Evolutionary conservation across 2,113 vertebrate genomes (phyloP).

Genomic region (Alligator sinensis): DNA sequence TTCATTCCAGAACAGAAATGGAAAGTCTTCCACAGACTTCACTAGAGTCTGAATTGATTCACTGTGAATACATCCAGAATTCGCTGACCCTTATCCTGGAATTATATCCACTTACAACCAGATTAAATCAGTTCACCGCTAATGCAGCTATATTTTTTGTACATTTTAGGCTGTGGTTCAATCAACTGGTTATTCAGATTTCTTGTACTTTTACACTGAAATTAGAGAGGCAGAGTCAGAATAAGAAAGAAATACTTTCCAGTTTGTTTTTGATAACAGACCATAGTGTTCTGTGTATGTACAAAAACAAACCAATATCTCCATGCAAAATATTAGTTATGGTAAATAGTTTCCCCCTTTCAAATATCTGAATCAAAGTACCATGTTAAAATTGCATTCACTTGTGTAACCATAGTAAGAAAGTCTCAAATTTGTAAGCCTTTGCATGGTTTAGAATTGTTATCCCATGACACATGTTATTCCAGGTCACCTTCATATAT

Average conservation of each 20-base stretch:
- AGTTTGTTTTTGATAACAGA: too few relatives aligned
- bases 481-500: background rate
- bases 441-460: background rate
- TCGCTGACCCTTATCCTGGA: background rate
- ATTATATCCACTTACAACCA: background rate
- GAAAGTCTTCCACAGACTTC: background rate
- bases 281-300: too few relatives aligned
- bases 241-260: too few relatives aligned
- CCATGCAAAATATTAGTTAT: constrained; percentile 6
- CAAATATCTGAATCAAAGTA: constrained; percentile 15
- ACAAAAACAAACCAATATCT: too few relatives aligned
- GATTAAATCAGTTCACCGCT: background rate
- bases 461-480: background rate
- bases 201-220: background rate
- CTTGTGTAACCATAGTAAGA: constrained; percentile 1
- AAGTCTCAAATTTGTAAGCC: background rate
- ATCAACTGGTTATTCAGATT: background rate
- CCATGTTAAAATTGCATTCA: constrained; percentile 46
- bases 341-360: background rate
- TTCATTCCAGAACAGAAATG: background rate
- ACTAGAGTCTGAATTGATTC: background rate
- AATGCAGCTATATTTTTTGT: background rate
- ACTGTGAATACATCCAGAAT: background rate
- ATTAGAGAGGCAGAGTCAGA: background rate
- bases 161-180: background rate